Conservation (phyloP, 2,888 invertebrate species). For the Epinotia brunnichana region DNA sequence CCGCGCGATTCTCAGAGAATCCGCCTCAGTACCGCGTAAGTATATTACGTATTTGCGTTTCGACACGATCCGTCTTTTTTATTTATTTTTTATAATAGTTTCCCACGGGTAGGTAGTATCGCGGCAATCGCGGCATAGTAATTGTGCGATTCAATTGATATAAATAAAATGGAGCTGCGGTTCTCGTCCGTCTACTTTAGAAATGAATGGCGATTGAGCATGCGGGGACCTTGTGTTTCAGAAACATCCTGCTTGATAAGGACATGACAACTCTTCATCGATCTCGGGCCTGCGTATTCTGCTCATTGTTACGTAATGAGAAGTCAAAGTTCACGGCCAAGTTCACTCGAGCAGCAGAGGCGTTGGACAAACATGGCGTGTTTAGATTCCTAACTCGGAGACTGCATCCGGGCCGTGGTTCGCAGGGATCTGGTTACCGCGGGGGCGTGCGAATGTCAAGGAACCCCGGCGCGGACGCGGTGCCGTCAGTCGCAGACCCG, state of each 20-base stretch:
- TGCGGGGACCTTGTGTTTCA: conserved; percentile 3
- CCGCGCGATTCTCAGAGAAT: conserved; percentile 71
- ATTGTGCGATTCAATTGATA: conserved; percentile 61
- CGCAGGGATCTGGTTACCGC: conserved; percentile 72
- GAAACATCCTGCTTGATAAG: conserved; percentile 27
- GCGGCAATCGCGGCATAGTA: conserved; percentile 64
- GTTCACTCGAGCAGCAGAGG: conserved; percentile 64
- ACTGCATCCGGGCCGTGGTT: conserved; percentile 78
- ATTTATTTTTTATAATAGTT: conserved; percentile 65
- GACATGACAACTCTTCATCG: conserved; percentile 53
- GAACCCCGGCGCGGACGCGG: conserved; percentile 64
- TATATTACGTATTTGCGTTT: conserved; percentile 57
- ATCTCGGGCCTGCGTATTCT: conserved; percentile 52
- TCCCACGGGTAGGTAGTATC: conserved; percentile 72
- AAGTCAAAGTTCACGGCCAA: conserved; percentile 75
- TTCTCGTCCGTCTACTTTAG: conserved; percentile 18
- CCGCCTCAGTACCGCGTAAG: conserved; percentile 70
- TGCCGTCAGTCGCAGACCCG: conserved; percentile 61
- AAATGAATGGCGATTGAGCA: conserved; percentile 6
- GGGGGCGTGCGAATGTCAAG: conserved; percentile 81
- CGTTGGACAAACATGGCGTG: conserved; percentile 70
- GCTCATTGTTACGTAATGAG: conserved; percentile 65
- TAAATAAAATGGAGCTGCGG: conserved; percentile 50
- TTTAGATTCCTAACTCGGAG: conserved; percentile 77
- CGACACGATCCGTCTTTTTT: conserved; percentile 61